Evolutionary conservation across 1,140 invertebrate species (phyloP).

Genomic region (Drosophila ogumai): DNA sequence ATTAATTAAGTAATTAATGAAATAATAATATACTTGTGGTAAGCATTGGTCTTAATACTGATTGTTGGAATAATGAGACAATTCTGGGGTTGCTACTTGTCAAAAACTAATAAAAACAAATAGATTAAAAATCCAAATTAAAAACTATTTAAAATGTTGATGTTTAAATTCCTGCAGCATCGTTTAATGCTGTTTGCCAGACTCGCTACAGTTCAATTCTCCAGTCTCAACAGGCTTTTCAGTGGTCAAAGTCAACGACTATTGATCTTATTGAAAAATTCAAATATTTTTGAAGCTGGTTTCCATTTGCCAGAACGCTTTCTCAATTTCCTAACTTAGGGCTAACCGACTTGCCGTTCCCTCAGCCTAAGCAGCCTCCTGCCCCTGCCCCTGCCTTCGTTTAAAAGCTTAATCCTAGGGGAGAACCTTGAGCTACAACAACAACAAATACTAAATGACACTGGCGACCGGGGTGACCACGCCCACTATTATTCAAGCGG

Average conservation of each 20-base stretch:
- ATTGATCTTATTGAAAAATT: not conserved
- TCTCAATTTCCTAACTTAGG: not conserved
- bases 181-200: not conserved
- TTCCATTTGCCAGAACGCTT: constrained; percentile 1
- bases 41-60: constrained; percentile 20
- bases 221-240: constrained; percentile 1
- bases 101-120: not conserved
- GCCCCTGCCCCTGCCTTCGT: constrained; percentile 12
- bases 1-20: constrained; percentile 1
- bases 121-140: not conserved
- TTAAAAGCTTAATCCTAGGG: constrained; percentile 51
- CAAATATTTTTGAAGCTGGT: not conserved
- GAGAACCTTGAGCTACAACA: constrained; percentile 52
- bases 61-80: constrained; percentile 10
- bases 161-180: not conserved
- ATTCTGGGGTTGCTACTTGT: constrained; percentile 5
- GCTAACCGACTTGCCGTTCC: not conserved
- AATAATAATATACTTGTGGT: constrained; percentile 6
- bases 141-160: not conserved
- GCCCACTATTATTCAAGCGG: constrained; percentile 45
- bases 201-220: not conserved
- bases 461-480: constrained; percentile 2
- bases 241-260: not conserved
- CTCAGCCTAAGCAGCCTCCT: constrained; percentile 26
- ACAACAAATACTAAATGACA: constrained; percentile 47